A percentile compares a stretch with the other conserved stretches of the same genome.
Evolutionary conservation across 2,113 vertebrate species (phyloP).

Genomic region (Mustelus asterias): DNA sequence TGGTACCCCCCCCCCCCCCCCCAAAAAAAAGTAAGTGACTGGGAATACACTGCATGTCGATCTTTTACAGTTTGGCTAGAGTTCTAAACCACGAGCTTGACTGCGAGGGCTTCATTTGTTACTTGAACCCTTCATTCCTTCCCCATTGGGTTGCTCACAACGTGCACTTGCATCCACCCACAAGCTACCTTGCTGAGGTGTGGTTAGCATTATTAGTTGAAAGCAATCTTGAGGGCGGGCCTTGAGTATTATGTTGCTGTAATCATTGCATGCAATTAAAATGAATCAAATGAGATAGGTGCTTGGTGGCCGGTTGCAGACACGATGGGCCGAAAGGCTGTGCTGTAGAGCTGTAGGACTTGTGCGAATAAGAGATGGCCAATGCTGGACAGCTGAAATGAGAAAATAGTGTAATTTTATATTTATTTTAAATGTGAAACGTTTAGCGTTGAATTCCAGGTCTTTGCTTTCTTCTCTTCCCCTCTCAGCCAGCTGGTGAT

Average conservation of each 20-base stretch:
- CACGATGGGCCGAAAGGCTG: too few relatives aligned
- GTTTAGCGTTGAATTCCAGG: background rate
- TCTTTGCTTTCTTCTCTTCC: background rate
- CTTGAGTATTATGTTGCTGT: background rate
- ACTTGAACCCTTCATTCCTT: background rate
- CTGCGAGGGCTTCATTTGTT: background rate
- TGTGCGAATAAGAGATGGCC: background rate
- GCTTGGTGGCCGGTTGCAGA: too few relatives aligned
- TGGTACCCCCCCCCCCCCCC: background rate
- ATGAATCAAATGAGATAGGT: background rate
- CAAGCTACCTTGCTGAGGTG: background rate
- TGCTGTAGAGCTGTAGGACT: too few relatives aligned
- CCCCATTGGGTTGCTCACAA: background rate
- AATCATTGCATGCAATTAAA: background rate
- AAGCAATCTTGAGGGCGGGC: background rate
- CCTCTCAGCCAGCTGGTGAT: background rate
- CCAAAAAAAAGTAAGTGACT: background rate
- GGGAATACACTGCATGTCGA: background rate
- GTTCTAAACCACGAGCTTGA: background rate
- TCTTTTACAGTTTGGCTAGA: background rate
- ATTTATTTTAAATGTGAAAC: background rate
- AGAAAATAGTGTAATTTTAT: background rate
- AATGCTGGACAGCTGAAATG: background rate
- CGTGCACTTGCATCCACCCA: background rate
- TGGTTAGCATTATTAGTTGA: background rate